Percentiles rank a stretch among this genome's conserved stretches.
These are phyloP conservation scores for Rotaria macrura DNA, from an alignment of 2,888 invertebrate species.

Conservation along the genomic window DNA sequence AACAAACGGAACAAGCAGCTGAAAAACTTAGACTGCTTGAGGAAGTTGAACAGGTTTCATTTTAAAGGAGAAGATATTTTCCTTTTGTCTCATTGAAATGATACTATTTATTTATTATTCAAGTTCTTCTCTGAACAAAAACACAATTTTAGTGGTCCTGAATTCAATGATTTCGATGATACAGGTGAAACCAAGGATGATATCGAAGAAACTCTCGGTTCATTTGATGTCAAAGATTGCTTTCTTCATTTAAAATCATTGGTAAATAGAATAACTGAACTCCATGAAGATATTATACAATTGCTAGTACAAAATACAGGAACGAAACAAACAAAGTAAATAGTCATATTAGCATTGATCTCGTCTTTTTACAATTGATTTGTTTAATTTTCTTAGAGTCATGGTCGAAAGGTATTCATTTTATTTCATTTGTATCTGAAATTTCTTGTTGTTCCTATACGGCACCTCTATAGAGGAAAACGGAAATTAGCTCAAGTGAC, in stretches of 20 bases:
- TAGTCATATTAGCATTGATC: too few species aligned
- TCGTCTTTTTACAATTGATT: neutral
- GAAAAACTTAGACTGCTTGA: slow-evolving; percentile 20
- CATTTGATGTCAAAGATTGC: neutral
- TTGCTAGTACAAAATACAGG: slow-evolving; percentile 27
- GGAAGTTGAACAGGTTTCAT: slow-evolving; percentile 26
- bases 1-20: slow-evolving; percentile 25
- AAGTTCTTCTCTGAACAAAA: slow-evolving; percentile 33
- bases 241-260: slow-evolving; percentile 20
- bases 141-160: slow-evolving; percentile 21
- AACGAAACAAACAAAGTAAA: slow-evolving; percentile 32
- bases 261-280: slow-evolving; percentile 25
- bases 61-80: neutral
- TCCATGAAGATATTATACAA: slow-evolving; percentile 32
- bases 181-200: slow-evolving; percentile 17
- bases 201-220: slow-evolving; percentile 20
- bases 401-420: neutral
- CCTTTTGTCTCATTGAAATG: neutral
- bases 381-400: neutral
- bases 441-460: neutral
- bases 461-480: slow-evolving; percentile 11
- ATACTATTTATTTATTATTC: neutral
- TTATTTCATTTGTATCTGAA: neutral
- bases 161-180: slow-evolving; percentile 22
- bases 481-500: neutral